phyloP scores from a whole-genome alignment of 2,797 vertebrate species.

The Danio jaintianensis region DNA sequence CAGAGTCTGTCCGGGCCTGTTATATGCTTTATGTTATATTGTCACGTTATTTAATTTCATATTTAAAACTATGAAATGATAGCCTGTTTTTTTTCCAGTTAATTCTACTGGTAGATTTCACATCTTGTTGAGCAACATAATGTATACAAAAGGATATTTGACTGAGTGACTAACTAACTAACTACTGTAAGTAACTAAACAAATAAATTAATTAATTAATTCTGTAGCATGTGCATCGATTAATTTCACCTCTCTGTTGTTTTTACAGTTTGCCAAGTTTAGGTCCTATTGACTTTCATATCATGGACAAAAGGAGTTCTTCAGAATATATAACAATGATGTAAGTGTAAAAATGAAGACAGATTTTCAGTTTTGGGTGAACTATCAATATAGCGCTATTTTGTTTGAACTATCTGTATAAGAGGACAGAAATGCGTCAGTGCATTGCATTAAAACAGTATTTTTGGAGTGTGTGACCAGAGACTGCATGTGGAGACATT shows the following conservation, averaged over 20 bases:
- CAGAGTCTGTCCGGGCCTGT: too few relatives aligned
- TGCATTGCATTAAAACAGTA: neutral
- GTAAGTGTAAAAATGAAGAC: neutral
- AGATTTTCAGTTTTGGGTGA: neutral
- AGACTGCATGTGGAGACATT: slow-evolving; percentile 36
- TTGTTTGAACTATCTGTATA: neutral
- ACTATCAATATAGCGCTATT: neutral
- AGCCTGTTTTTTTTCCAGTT: too few relatives aligned
- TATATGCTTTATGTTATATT: too few relatives aligned
- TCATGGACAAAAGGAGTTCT: neutral
- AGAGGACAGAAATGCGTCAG: neutral
- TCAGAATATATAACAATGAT: neutral
- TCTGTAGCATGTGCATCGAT: neutral
- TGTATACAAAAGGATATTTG: too few relatives aligned
- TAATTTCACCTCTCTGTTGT: neutral
- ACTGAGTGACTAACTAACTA: too few relatives aligned
- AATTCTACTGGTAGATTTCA: too few relatives aligned
- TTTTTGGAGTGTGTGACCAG: neutral
- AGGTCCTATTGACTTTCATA: neutral
- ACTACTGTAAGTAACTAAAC: too few relatives aligned
- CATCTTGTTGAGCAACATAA: too few relatives aligned
- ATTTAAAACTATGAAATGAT: too few relatives aligned
- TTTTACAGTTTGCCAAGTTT: neutral
- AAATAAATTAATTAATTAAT: neutral
- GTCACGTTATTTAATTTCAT: too few relatives aligned